These are phyloP conservation scores for Ptychochromis oligacanthus DNA, from an alignment of 2,113 vertebrate species.

Conservation along the genomic window DNA sequence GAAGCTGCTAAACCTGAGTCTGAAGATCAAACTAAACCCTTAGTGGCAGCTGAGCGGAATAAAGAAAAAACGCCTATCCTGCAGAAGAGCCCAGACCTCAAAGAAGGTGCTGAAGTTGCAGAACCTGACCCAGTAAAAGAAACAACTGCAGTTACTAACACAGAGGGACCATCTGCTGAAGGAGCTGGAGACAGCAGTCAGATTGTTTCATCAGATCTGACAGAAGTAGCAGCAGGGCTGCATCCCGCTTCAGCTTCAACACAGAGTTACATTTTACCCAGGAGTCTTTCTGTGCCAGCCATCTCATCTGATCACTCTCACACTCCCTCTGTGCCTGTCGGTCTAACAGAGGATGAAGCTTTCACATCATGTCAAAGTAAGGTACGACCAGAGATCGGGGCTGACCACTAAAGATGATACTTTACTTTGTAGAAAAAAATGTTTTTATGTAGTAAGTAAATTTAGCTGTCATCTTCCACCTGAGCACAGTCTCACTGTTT, in stretches of 20 bases:
- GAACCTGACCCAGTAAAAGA: not conserved
- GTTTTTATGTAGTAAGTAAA: too few species aligned
- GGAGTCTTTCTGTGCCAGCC: slow-evolving; percentile 81
- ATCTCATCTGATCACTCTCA: slow-evolving; percentile 48
- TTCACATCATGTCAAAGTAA: slow-evolving; percentile 24
- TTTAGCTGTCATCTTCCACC: not conserved
- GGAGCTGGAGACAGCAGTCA: not conserved
- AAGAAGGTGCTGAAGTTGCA: not conserved
- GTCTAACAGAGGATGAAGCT: not conserved
- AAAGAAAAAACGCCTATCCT: not conserved
- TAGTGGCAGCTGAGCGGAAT: not conserved
- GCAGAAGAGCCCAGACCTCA: not conserved
- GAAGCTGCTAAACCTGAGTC: not conserved
- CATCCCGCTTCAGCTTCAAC: not conserved
- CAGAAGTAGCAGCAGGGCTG: not conserved
- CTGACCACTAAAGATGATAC: not conserved
- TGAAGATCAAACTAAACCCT: not conserved
- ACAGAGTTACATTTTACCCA: slow-evolving; percentile 30
- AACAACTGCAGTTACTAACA: not conserved
- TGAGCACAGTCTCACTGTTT: not conserved
- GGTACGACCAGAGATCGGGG: slow-evolving; percentile 35
- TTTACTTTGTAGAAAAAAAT: too few species aligned
- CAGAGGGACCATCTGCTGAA: not conserved
- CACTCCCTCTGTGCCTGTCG: not conserved
- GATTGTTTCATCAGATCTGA: not conserved